Conservation (phyloP, 53 echinoderm and acorn worm species). For the Hippasteria phrygiana region DNA sequence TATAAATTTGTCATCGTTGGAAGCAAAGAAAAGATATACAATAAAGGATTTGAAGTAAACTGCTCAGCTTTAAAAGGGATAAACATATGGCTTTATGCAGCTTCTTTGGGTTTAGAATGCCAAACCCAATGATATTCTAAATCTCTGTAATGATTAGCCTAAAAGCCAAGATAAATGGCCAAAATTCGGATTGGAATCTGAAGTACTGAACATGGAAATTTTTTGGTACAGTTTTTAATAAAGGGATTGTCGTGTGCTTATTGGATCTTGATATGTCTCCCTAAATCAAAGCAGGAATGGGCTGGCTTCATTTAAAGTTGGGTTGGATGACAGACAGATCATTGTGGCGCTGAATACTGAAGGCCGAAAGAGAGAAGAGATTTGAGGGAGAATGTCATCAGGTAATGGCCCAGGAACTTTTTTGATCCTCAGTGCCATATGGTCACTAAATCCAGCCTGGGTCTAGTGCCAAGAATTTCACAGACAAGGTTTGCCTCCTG, state of each 20-base stretch:
- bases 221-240: neutral
- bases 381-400: neutral
- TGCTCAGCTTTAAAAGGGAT: no score
- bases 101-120: neutral
- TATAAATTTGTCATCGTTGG: no score
- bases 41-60: no score
- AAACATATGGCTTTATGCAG: neutral
- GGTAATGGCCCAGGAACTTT: no score
- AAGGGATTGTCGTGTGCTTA: no score
- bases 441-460: no score
- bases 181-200: neutral
- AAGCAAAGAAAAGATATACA: no score
- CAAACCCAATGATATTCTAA: neutral
- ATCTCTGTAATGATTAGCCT: neutral
- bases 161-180: neutral
- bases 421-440: no score
- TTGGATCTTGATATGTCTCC: neutral
- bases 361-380: neutral
- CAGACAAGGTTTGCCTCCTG: no score
- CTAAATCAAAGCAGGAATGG: neutral
- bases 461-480: no score
- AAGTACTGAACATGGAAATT: neutral
- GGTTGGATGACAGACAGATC: neutral
- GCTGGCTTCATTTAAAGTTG: neutral
- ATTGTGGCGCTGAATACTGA: neutral